Evolutionary conservation across 2,113 vertebrate species (phyloP), one percentile per base, ranked within the genome.

Genomic region (Tragelaphus scriptus): DNA sequence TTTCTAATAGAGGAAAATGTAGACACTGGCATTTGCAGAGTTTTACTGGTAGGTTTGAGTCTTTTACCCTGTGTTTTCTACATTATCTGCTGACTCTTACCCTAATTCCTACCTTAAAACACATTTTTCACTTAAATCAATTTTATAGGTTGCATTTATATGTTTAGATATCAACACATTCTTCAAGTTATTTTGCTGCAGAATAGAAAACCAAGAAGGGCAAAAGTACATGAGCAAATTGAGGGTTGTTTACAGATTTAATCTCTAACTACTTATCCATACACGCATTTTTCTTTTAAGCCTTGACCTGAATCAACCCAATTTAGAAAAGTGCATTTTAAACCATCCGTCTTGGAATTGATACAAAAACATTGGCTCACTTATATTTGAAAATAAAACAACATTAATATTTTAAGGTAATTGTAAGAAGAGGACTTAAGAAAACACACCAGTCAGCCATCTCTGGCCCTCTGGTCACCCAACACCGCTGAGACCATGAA

Each of bases 1-100:
- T 0, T 98, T 98, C 98, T 98, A 98, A 98, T 97, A 98, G 98
- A 98, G 98, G 98, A 98, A 98, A 98, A 98, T 68, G 98, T 98
- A 71, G 55, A 56, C n/a, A 23, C 26, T 80, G 49, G 49, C 71
- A 96, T 95, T 92, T 49, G 40, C 56, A 85, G 92, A 25, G 0
- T 92, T 95, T 85, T 63, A 6, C 2, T 26, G 7, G 7, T 59
- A 19, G 59, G 13, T 19, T 94, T 25, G 30, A 49, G 36, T 87
- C 14, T 92, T 97, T 97, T 47, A 15, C 79, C 32, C 87, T 21
- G 26, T 14, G 19, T 88, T 23, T 26, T 94, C 65, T 97, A n/a
- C 10, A 36, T 77, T 90, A 30, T 94, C 79, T 82, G 23, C 36
- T 84, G 59, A 96, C 93, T 61, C 51, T 79, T 91, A 56, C 2